Evolutionary conservation across 2,113 vertebrate genomes (phyloP).

Genomic region (Corythornis vintsioides): DNA sequence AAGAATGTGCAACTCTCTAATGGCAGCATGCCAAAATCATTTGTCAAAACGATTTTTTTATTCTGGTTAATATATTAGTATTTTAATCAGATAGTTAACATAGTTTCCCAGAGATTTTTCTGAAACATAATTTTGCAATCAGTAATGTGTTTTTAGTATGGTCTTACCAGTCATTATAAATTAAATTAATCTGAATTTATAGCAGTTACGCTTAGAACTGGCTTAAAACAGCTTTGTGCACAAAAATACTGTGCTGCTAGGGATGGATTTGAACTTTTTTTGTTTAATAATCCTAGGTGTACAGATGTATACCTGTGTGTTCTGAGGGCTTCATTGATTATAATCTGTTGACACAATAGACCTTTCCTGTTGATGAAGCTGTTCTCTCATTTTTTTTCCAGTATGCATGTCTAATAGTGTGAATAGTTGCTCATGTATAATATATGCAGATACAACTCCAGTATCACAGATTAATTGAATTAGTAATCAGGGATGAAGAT

Average conservation of each 20-base stretch:
- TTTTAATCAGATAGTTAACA: neutral
- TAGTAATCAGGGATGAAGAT: neutral
- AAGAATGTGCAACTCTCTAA: neutral
- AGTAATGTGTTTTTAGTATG: neutral
- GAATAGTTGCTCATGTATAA: neutral
- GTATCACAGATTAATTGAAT: neutral
- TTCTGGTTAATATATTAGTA: neutral
- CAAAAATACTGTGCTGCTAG: neutral
- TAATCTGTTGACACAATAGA: neutral
- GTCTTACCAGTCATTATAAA: neutral
- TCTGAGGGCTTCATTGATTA: neutral
- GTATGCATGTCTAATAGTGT: neutral
- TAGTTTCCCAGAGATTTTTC: neutral
- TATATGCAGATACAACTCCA: neutral
- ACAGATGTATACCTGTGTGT: neutral
- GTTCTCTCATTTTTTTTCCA: neutral
- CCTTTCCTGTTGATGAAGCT: neutral
- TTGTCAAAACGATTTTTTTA: neutral
- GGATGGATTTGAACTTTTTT: neutral
- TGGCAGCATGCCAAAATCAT: neutral
- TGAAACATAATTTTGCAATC: neutral
- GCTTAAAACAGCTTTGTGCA: neutral
- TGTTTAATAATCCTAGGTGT: neutral
- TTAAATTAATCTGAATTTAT: neutral
- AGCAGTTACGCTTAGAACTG: neutral